Evolutionary conservation across 2,113 vertebrate genomes (phyloP).

Genomic region (Rhodinocichla rosea): DNA sequence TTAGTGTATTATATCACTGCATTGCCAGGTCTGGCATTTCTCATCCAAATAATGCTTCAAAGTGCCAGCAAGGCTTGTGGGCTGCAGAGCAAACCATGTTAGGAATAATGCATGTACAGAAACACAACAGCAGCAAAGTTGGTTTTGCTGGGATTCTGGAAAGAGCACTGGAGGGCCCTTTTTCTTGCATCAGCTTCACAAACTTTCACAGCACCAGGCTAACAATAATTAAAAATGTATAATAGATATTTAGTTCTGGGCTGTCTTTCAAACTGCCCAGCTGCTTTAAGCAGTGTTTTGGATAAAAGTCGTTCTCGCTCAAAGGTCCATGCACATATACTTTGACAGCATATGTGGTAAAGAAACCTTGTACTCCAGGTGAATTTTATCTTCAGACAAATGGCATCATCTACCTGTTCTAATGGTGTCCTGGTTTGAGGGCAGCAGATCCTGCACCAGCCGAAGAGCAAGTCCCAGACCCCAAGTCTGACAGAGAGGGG

Average conservation of each 20-base stretch:
- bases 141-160: not conserved
- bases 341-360: not conserved
- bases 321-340: not conserved
- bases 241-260: not conserved
- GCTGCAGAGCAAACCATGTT: not conserved
- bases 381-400: not conserved
- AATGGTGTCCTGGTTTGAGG: not conserved
- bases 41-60: not conserved
- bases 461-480: not conserved
- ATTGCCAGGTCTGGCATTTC: slow-evolving; percentile 16
- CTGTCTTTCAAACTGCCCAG: not conserved
- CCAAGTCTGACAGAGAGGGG: not conserved
- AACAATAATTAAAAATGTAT: not conserved
- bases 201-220: not conserved
- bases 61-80: not conserved
- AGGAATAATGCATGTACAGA: not conserved
- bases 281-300: not conserved
- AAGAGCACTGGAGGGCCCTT: not conserved
- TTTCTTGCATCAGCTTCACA: not conserved
- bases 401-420: not conserved
- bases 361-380: not conserved
- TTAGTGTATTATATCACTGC: slow-evolving; percentile 3
- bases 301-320: not conserved
- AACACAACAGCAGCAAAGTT: not conserved
- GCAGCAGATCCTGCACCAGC: not conserved